Evolutionary conservation across 2,113 vertebrate genomes (phyloP), one percentile per base, ranked within the genome.

Genomic region (Apodemus speciosus): DNA sequence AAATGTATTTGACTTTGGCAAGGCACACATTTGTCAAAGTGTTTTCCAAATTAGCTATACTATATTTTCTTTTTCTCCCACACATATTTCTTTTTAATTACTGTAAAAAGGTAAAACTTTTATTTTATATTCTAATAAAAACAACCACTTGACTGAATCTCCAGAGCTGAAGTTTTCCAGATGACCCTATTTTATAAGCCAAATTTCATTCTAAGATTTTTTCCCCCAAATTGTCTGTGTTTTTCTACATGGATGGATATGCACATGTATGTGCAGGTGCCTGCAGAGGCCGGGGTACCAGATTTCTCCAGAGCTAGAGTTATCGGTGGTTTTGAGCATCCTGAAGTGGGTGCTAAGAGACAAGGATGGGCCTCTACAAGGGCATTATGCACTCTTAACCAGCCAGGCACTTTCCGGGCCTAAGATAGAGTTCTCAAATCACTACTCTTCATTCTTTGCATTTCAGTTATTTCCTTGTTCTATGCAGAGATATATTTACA

Each of bases 91-190:
- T 60, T 91, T 87, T 71, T 21, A 71, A 84, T 92, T 73, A 92
- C 35, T 3, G 11, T 38, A 80, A 58, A 85, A 85, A 23, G 56
- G 25, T 91, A 85, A 94, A 90, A 76, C 40, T 85, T 83, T 62
- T 35, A 79, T 95, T n/a, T 88, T 62, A 81, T 75, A 91, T 85
- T 66, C 21, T 89, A 49, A 92, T 27, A 93, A 92, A 58, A 90
- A 80, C 11, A 38, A 73, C 15, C 25, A 93, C 9, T 32, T 85
- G 25, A 69, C 32, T 92, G 38, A 93, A 69, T 35, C 62, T 49
- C 25, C 84, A 68, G 62, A 79, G 16, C 21, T 23, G 56, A 3
- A 72, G 60, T 27, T 93, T 93, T 86, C 27, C 21, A 91, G 35
- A 32, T 92, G 60, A 10, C 86, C 35, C 94, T 87, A 69, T 27